Base-by-base conservation (phyloP, 2,888 invertebrate genomes). In the Drosophila kanekoi region DNA sequence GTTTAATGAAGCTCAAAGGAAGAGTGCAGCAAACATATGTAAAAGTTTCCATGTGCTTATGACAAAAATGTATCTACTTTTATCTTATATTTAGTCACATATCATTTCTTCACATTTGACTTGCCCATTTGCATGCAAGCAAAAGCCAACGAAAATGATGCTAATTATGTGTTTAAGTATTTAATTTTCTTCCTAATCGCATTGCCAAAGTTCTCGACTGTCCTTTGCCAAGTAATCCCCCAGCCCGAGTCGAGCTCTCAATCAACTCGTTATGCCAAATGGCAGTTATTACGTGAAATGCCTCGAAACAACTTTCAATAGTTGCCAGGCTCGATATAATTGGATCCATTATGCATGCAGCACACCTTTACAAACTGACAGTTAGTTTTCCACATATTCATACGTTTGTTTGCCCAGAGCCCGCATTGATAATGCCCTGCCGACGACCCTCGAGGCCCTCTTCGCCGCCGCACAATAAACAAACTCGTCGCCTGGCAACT, bases 401-500 rank as follows among this genome's bases (percentile, higher is more conserved):
- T 61, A 47, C 52, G 43, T 23, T 18, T 52, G 66, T 72, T 72
- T 57, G 54, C 48, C 49, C 43, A 57, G 60, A 16, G 43, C 52
- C 45, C 47, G 72, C 60, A 41, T 68, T 59, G 70, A 75, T 69
- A 73, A 63, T 54, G 37, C 47, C 28, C 28, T 33, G n/a, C 28
- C 23, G 32, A 2, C 56, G 11, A 10, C 5, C 14, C 37, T 28
- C 11, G 11, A 41, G 44, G 18, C 35, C 16, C 44, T 38, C 40
- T 45, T 45, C 18, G 43, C 38, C 43, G 48, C 47, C 28, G 41
- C 44, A 43, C 40, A 32, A 63, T 66, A 74, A 77, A 73, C 78
- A 77, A 78, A 63, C 62, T 52, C 69, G 78, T 77, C 59, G 74
- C 74, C 40, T 38, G 77, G 77, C 79, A 77, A 77, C 77, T 72